These are phyloP conservation scores for Blennius ocellaris DNA, from an alignment of 2,113 vertebrate genomes.

Conservation along the genomic window DNA sequence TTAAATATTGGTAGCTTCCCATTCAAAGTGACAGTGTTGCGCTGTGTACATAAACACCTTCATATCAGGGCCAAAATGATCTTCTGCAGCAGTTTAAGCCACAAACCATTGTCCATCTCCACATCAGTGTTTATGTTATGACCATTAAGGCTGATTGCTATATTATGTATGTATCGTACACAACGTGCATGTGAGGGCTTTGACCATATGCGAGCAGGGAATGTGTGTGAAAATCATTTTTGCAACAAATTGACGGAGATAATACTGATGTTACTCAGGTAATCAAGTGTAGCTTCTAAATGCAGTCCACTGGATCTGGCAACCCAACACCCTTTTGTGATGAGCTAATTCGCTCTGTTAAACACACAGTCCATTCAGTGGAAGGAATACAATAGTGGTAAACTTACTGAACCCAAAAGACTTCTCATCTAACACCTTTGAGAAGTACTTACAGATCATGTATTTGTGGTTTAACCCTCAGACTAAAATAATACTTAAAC, in stretches of 20 bases:
- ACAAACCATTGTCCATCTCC: too few species aligned
- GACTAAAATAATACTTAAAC: slow-evolving; percentile 7
- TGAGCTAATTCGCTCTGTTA: slow-evolving; percentile 40
- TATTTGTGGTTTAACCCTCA: slow-evolving; percentile 10
- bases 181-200: too few species aligned
- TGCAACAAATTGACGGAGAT: background rate
- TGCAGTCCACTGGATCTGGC: slow-evolving; percentile 13
- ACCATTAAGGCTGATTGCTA: too few species aligned
- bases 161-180: too few species aligned
- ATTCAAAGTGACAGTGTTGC: too few species aligned
- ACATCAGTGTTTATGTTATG: too few species aligned
- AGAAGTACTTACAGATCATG: slow-evolving; percentile 20
- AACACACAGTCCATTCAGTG: slow-evolving; percentile 46
- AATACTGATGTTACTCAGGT: slow-evolving; percentile 20
- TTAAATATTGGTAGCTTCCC: too few species aligned
- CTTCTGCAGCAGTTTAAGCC: too few species aligned
- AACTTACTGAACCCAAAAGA: slow-evolving; percentile 3
- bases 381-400: slow-evolving; percentile 14
- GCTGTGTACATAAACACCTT: too few species aligned
- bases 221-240: too few species aligned
- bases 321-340: slow-evolving; percentile 26
- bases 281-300: slow-evolving; percentile 15
- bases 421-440: slow-evolving; percentile 3
- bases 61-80: too few species aligned
- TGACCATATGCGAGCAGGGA: too few species aligned